Base-by-base conservation (phyloP, 1,140 invertebrate genomes). In the Dendroctonus valens region DNA sequence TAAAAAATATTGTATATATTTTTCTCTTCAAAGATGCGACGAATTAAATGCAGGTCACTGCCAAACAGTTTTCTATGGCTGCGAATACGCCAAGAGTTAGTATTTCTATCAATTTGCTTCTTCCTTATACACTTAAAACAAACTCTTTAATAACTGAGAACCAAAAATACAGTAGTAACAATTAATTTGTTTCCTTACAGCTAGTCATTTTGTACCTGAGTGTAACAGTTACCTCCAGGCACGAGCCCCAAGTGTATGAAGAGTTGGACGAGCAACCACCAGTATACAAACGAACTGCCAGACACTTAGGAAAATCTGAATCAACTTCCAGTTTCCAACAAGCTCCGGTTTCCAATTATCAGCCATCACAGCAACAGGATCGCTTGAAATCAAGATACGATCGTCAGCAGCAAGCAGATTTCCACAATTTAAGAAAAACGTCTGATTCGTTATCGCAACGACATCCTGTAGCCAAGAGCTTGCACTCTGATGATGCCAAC, bases 181-280 rank as follows among this genome's bases (percentile, higher is more conserved):
- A 40, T 41, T 63, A 37, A 38, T 65, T 58, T 48, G 55, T 54
- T 55, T 3, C 7, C 38, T 69, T 69, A 41, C 51, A 65, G 68
- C 38, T 69, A 59, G 15, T 69, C 59, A 8, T 70, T 14, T 5
- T 70, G 38, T 61, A 26, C 44, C 40, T 67, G 38, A 59, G 51
- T 14, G 42, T 41, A 48, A 14, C 54, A 12, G 48, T 48, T 26
- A 37, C 42, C 6, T 39, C 42, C 7, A 64, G 41, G 44, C 66
- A 69, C 37, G 50, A 51, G 15, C 73, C 70, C 11, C 55, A 72
- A 67, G 74, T 75, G 9, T 58, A 73, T 38, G 74, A 74, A 70
- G 51, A 69, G 7, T 42, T 68, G 41, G 48, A 67, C 40, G 73
- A 75, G 15, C 9, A 41, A 11, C 37, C 42, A 26, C 49, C 12